Base-by-base conservation (phyloP, 2,113 vertebrate genomes). In the Telmatochromis sp. region DNA sequence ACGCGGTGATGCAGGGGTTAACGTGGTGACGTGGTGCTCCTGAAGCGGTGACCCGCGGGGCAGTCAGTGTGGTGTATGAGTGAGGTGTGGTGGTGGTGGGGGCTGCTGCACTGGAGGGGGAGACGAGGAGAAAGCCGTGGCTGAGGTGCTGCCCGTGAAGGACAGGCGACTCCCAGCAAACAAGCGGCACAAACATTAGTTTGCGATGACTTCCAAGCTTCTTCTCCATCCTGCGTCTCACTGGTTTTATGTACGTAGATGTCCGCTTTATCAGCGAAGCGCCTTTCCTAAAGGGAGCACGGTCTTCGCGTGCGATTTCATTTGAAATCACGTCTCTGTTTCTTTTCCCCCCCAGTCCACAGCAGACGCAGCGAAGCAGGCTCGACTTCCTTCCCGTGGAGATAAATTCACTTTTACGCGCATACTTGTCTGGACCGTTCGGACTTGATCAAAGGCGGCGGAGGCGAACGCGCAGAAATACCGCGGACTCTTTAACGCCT, bases 1-100 rank as follows among this genome's bases (percentile, higher is more conserved):
- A 87, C 81, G 50, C 83, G 93, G 95, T 31, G 83, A 85, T 13
- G 95, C 90, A 95, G 42, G 96, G 95, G 96, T 96, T 97, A 97
- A 97, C 26, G 53, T 73, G 82, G 89, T 95, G 94, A 96, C 95
- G 96, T 96, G 94, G 95, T 86, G 84, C 85, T 95, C 93, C 90
- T 86, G 94, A 92, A 95, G 94, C 95, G 90, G 92, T 95, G 95
- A 95, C 95, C 95, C 93, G 88, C 91, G 90, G 94, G 93, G 95
- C 93, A 93, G 87, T 87, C 88, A 9, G 91, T 37, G 60, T 37
- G 60, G 60, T 37, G 60, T n/a, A 37, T 37, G 33, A 65, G 33
- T 65, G 60, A 65, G 33, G 33, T 65, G 60, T 65, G 33, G 60
- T 65, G 53, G n/a, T 55, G 60, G 60, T 81, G 82, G 93, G 89